Evolutionary conservation across 2,113 vertebrate genomes (phyloP).

Genomic region (Nyctereutes procyonoides): DNA sequence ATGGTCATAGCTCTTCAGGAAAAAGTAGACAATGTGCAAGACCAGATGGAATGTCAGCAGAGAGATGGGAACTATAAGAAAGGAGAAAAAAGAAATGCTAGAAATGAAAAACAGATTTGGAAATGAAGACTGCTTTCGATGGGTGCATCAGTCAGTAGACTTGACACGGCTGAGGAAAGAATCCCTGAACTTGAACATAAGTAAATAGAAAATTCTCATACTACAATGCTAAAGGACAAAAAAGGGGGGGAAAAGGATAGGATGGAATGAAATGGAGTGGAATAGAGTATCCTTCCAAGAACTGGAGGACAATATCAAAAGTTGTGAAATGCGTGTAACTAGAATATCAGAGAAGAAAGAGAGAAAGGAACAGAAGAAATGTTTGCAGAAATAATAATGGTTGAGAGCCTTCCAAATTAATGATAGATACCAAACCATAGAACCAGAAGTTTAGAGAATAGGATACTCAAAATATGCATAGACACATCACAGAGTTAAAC

Average conservation of each 20-base stretch:
- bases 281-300: neutral
- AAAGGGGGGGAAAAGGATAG: no score
- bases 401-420: neutral
- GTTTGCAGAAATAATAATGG: neutral
- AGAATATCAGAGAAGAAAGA: neutral
- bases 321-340: neutral
- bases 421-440: neutral
- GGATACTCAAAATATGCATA: neutral
- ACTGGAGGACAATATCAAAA: neutral
- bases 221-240: neutral
- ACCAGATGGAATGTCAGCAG: constrained; percentile 2
- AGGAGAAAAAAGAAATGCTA: neutral
- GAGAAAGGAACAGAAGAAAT: neutral
- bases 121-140: constrained; percentile 5
- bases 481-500: neutral
- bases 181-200: neutral
- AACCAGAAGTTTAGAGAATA: neutral
- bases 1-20: neutral
- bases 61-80: neutral
- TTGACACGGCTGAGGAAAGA: neutral
- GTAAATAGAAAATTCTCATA: neutral
- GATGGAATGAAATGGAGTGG: neutral
- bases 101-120: neutral
- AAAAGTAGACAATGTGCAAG: constrained; percentile 36
- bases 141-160: neutral